These are phyloP conservation scores for Chelonus insularis DNA, from an alignment of 1,140 invertebrate species.

Conservation along the genomic window DNA sequence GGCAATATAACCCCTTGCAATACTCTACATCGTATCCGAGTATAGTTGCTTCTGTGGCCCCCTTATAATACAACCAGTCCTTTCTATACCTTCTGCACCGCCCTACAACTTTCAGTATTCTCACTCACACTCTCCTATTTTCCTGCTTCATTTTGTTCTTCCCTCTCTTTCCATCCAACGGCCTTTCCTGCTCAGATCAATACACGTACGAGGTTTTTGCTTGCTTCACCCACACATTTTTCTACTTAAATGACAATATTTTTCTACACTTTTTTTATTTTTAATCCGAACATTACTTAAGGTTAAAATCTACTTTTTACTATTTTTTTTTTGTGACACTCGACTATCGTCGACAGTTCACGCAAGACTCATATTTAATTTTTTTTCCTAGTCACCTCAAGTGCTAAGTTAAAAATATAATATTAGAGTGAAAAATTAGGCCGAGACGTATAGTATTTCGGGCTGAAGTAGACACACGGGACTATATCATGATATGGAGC, in stretches of 20 bases:
- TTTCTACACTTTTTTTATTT: neutral
- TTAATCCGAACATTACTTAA: neutral
- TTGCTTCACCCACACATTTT: conserved; percentile 6
- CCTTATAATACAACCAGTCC: conserved; percentile 17
- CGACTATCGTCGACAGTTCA: too few relatives aligned
- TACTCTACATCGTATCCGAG: conserved; percentile 12
- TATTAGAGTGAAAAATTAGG: neutral
- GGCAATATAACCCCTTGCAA: conserved; percentile 28
- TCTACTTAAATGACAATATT: neutral
- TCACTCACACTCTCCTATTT: conserved; percentile 13
- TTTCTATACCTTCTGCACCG: neutral
- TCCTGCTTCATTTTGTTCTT: conserved; percentile 2
- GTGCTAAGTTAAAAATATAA: too few relatives aligned
- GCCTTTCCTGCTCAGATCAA: conserved; percentile 32
- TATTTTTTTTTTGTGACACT: too few relatives aligned
- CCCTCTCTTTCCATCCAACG: conserved; percentile 17
- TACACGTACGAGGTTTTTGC: conserved; percentile 36
- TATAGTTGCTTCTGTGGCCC: conserved; percentile 19
- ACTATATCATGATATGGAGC: neutral
- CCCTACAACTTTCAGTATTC: conserved; percentile 5
- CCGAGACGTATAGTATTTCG: neutral
- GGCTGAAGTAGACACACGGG: neutral
- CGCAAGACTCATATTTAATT: neutral
- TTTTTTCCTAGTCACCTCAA: neutral
- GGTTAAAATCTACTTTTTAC: too few relatives aligned